Evolutionary conservation across 2,797 vertebrate species (phyloP).

Genomic region (Amphiprion clarkii): DNA sequence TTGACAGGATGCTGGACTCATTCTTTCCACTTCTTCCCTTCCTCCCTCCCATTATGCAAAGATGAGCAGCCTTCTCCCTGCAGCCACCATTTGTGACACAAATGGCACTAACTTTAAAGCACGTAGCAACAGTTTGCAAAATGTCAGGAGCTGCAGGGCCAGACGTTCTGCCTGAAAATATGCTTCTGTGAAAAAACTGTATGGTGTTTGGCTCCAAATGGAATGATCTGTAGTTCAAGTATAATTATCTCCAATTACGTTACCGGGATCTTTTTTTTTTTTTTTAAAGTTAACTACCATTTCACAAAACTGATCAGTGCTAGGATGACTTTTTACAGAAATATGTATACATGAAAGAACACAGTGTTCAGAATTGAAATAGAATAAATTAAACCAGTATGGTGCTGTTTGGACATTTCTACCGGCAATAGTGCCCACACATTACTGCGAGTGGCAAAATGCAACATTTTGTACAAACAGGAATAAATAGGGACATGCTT

Average conservation of each 20-base stretch:
- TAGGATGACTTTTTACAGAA: background rate
- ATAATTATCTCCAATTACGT: too few relatives aligned
- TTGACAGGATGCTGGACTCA: background rate
- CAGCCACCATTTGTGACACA: slow-evolving; percentile 39
- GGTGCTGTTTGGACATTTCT: background rate
- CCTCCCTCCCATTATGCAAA: slow-evolving; percentile 2
- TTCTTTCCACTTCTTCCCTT: background rate
- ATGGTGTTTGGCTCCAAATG: slow-evolving; percentile 1
- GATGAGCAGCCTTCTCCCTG: background rate
- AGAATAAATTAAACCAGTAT: background rate
- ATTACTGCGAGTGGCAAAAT: background rate
- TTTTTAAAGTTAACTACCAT: background rate
- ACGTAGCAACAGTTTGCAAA: slow-evolving; percentile 31
- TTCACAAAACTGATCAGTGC: too few relatives aligned
- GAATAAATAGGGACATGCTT: background rate
- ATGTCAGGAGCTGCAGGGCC: slow-evolving; percentile 41
- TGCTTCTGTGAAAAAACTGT: background rate
- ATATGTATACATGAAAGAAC: background rate
- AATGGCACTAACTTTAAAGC: slow-evolving; percentile 44
- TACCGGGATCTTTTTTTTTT: background rate
- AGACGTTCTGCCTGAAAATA: slow-evolving; percentile 23
- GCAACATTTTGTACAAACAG: background rate
- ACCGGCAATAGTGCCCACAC: background rate
- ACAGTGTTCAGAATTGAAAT: background rate
- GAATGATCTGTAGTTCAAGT: background rate